A percentile compares a stretch with the other conserved stretches of the same genome.
Evolutionary conservation across 2,888 invertebrate species (phyloP).

Genomic region (Antheraea assamensis): DNA sequence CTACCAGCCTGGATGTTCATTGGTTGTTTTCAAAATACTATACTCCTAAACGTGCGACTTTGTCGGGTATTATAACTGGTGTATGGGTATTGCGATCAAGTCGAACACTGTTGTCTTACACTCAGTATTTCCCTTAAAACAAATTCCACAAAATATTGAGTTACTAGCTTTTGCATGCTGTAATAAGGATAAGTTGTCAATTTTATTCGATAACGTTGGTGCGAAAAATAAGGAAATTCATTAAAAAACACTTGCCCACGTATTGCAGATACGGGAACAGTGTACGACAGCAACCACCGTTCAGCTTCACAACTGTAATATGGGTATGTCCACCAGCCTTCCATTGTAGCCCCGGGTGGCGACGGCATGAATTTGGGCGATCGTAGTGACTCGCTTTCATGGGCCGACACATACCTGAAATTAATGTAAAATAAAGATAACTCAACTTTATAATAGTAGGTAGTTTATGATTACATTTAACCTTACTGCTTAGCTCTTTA

Average conservation of each 20-base stretch:
- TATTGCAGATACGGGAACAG: constrained; percentile 81
- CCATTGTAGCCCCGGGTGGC: constrained; percentile 83
- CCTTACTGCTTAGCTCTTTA: no score
- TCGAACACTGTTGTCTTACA: no score
- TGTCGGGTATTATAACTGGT: no score
- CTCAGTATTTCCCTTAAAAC: no score
- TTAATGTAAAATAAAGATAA: constrained; percentile 5
- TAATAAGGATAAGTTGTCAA: no score
- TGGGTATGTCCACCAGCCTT: constrained; percentile 94
- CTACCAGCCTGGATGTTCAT: no score
- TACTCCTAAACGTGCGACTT: no score
- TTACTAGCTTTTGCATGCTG: no score
- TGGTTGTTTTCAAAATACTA: no score
- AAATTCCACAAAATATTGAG: no score
- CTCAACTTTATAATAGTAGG: background rate
- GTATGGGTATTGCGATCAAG: no score
- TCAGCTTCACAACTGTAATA: constrained; percentile 91
- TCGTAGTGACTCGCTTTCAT: constrained; percentile 82
- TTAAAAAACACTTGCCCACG: constrained; percentile 54
- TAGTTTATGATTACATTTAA: no score
- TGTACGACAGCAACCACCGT: constrained; percentile 93
- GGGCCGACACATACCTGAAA: constrained; percentile 84
- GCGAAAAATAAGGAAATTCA: background rate
- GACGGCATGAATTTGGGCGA: constrained; percentile 87
- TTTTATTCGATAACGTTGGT: background rate